A percentile compares a stretch with the other conserved stretches of the same genome.
Conservation (phyloP, 2,797 vertebrate genomes). For the Sylvilagus floridanus region DNA sequence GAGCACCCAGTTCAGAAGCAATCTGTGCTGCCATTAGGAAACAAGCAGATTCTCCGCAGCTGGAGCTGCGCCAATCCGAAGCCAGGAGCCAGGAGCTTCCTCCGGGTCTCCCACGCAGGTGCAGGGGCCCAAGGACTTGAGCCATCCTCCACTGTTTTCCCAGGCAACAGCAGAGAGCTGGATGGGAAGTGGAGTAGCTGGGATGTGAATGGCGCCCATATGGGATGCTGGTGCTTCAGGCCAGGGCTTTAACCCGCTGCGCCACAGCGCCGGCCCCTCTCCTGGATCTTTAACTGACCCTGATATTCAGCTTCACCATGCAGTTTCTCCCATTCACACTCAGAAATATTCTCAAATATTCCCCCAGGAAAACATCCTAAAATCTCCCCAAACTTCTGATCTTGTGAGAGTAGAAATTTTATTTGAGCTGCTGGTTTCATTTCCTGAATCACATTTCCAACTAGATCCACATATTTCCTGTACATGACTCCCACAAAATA, state of each 20-base stretch:
- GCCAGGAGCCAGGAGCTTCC: too few relatives aligned
- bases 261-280: too few relatives aligned
- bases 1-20: neutral
- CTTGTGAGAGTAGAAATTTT: conserved; percentile 63
- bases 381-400: neutral
- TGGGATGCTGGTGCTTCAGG: too few relatives aligned
- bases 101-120: too few relatives aligned
- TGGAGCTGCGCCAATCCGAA: too few relatives aligned
- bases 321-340: conserved; percentile 48
- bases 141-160: too few relatives aligned
- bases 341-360: conserved; percentile 47
- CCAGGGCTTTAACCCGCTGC: too few relatives aligned
- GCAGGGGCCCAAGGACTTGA: too few relatives aligned
- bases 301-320: neutral
- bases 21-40: neutral
- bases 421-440: conserved; percentile 1
- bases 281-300: neutral
- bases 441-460: conserved; percentile 62
- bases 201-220: too few relatives aligned
- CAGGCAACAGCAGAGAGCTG: too few relatives aligned
- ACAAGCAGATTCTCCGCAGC: neutral
- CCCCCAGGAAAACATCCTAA: conserved; percentile 19
- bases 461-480: conserved; percentile 40
- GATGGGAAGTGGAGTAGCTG: too few relatives aligned
- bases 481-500: neutral